These are phyloP conservation scores for Hyperoplus immaculatus DNA, from an alignment of 2,797 vertebrate species.

Conservation along the genomic window DNA sequence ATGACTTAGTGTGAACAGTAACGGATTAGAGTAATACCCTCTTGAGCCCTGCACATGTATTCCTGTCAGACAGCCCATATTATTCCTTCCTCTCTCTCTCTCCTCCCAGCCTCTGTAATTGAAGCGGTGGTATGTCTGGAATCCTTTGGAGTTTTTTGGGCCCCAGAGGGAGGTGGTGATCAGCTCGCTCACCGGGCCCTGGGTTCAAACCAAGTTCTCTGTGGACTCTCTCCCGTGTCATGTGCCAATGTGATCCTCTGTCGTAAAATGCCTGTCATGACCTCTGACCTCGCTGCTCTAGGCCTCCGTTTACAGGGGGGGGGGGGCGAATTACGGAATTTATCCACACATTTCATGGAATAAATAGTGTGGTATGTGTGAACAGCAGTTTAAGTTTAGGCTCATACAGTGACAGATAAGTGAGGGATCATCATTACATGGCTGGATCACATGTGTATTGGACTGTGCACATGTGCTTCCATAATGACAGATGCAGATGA, in stretches of 20 bases:
- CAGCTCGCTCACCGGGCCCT: slow-evolving; percentile 63
- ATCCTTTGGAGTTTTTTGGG: slow-evolving; percentile 69
- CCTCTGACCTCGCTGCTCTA: slow-evolving; percentile 42
- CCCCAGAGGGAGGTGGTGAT: slow-evolving; percentile 66
- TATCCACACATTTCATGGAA: neutral
- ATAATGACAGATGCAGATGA: slow-evolving; percentile 10
- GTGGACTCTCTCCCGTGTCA: slow-evolving; percentile 30
- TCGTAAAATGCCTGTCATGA: slow-evolving; percentile 28
- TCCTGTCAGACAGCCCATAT: neutral
- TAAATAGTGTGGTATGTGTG: neutral
- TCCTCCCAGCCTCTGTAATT: slow-evolving; percentile 52
- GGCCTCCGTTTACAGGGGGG: neutral
- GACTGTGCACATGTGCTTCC: slow-evolving; percentile 22
- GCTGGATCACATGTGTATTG: slow-evolving; percentile 1
- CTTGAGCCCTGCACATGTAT: neutral
- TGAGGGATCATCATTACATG: slow-evolving; percentile 9
- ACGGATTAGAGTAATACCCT: neutral
- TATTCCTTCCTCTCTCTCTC: slow-evolving; percentile 22
- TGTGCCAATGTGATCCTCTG: slow-evolving; percentile 41
- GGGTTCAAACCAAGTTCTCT: slow-evolving; percentile 68
- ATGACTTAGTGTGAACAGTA: neutral
- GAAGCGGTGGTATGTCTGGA: slow-evolving; percentile 70
- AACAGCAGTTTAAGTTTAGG: neutral
- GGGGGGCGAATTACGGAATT: neutral
- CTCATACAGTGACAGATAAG: neutral